Evolutionary conservation across 1,140 invertebrate genomes (phyloP), one percentile per base, ranked within the genome.

Genomic region (Gyrodactylus bullatarudis): DNA sequence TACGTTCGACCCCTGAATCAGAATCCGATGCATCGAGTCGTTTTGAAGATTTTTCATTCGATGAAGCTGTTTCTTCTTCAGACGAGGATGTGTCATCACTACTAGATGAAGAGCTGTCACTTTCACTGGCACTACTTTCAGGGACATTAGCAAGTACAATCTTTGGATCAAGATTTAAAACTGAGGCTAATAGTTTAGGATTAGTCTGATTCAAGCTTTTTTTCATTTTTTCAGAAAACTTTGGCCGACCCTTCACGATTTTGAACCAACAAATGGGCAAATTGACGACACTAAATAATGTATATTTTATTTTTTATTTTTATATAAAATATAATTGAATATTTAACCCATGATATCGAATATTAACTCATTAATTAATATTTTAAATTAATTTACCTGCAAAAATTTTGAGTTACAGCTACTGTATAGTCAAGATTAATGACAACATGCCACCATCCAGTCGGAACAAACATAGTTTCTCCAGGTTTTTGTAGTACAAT

Each of bases 231-330:
- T 86, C 86, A 0, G 91, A 93, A 73, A 98, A 81, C 80, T 96
- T 96, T 25, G 92, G 92, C 72, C 92, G 83, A 22, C 92, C 91
- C 54, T 91, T 84, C 21, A 93, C 88, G 54, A 92, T 96, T 84
- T 97, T 97, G 79, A 96, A 91, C 92, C 92, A 97, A 0, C 95
- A 91, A 26, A 94, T 85, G 2, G 90, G 89, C 80, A 98, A 95
- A 82, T 97, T 98, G 0, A 89, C 90, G 71, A 86, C 84, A 75
- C 90, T 73, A 1, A 69, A 73, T 54, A 16, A 54, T 16, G 34
- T 16, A n/a, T 16, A n/a, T 54, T 54, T 54, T n/a, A n/a, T n/a
- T n/a, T n/a, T n/a, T n/a, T n/a, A n/a, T n/a, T n/a, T n/a, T n/a
- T n/a, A n/a, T n/a, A n/a, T n/a, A n/a, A n/a, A n/a, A n/a, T n/a